A percentile compares a stretch with the other conserved stretches of the same genome.
Conservation (phyloP, 2,113 vertebrate genomes). For the Hydropotes inermis region DNA sequence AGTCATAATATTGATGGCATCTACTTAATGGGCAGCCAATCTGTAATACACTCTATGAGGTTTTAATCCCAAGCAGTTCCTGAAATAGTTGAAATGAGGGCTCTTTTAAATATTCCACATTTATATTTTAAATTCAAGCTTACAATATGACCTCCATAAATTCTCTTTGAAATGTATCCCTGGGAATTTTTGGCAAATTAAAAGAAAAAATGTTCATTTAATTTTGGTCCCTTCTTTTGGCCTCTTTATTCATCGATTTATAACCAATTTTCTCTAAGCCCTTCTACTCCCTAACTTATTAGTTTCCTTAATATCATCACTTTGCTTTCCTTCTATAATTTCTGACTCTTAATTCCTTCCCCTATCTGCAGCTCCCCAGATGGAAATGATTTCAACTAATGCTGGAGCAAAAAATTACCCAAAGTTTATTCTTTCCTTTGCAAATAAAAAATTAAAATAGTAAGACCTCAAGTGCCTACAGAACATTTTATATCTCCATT, state of each 20-base stretch:
- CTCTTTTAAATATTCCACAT: neutral
- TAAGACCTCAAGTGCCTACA: neutral
- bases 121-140: neutral
- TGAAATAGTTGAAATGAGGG: neutral
- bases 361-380: neutral
- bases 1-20: neutral
- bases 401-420: neutral
- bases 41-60: neutral
- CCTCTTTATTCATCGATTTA: neutral
- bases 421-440: neutral
- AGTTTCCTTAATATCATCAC: neutral
- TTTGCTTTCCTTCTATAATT: neutral
- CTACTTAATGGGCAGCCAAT: neutral
- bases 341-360: neutral
- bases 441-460: neutral
- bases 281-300: neutral
- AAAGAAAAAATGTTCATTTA: constrained; percentile 3
- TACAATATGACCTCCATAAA: neutral
- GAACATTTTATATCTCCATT: neutral
- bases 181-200: neutral
- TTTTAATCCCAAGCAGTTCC: neutral
- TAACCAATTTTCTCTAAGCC: neutral
- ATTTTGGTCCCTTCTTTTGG: neutral
- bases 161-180: neutral
- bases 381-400: neutral